Evolutionary conservation across 30 jellyfish, hydroid and myxozoan genomes (phyloP).

Genomic region (Nemopilema nomurai): DNA sequence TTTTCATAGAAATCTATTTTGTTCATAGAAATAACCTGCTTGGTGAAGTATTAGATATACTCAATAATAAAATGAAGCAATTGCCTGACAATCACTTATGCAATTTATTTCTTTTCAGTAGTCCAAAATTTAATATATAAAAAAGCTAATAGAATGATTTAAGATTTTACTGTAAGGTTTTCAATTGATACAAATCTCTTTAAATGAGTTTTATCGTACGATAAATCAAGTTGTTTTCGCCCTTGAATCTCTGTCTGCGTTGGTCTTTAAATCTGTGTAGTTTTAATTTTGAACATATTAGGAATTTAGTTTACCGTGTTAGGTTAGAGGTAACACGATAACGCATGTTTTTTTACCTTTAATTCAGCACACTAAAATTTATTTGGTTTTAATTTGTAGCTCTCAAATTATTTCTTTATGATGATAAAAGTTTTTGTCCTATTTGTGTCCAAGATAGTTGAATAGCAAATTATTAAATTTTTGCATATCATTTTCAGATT

Average conservation of each 20-base stretch:
- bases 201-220: neutral
- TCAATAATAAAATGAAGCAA: constrained; percentile 19
- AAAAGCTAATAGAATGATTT: neutral
- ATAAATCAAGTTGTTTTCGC: neutral
- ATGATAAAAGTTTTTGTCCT: no score
- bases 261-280: neutral
- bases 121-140: constrained; percentile 1
- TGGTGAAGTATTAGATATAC: constrained; percentile 21
- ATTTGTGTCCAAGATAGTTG: no score
- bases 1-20: neutral
- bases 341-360: neutral
- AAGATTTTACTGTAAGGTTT: neutral
- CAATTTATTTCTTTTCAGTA: constrained; percentile 10
- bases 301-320: neutral
- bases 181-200: neutral
- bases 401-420: neutral
- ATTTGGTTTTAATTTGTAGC: neutral
- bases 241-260: neutral
- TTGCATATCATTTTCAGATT: no score
- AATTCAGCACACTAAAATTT: neutral
- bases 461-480: no score
- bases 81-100: constrained; percentile 33
- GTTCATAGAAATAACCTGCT: constrained; percentile 11
- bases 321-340: neutral
- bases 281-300: neutral